Base-by-base conservation (phyloP, 1,140 invertebrate genomes). In the Rhagoletis zephyria region DNA sequence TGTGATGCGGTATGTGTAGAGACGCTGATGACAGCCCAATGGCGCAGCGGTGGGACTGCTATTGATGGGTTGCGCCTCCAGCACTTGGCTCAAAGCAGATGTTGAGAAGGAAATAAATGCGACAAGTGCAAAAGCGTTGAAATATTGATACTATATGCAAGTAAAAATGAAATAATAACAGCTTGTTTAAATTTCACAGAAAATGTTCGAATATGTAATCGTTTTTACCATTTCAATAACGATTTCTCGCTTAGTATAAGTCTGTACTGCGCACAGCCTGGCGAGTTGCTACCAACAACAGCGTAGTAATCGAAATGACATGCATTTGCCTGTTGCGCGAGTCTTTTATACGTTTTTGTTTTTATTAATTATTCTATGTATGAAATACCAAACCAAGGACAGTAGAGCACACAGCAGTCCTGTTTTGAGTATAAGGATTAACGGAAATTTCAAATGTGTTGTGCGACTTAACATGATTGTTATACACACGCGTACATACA, bases 1-100 rank as follows among this genome's bases (percentile, higher is more conserved):
- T 5, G 89, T 93, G 30, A 94, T 93, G 40, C 91, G 90, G 88
- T 94, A 94, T 0, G 93, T 94, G 88, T 94, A 94, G 0, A 93
- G 56, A 7, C 93, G 91, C 45, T 93, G 90, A 88, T 94, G 93
- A 87, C 94, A 94, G 74, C 94, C 93, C 12, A 94, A 87, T 12
- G 91, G 90, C 0, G 90, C 89, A 4, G 87, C 77, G 9, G 90
- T 90, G 4, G 90, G 90, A 61, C 89, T 90, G 60, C 89, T 91
- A 60, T 88, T 89, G 6, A 92, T 88, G 0, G 90, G 90, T 60
- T 92, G 88, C 3, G 91, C 81, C 16, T 92, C 90, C 7, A 91
- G 85, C 45, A 91, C 19, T 77, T 92, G 90, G 3, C 74, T 81
- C 48, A 81, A 7, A 9, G 74, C 51, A 1, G 74, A 48, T 51